Conservation (phyloP, 2,888 invertebrate genomes). For the Caradrina kadenii region DNA sequence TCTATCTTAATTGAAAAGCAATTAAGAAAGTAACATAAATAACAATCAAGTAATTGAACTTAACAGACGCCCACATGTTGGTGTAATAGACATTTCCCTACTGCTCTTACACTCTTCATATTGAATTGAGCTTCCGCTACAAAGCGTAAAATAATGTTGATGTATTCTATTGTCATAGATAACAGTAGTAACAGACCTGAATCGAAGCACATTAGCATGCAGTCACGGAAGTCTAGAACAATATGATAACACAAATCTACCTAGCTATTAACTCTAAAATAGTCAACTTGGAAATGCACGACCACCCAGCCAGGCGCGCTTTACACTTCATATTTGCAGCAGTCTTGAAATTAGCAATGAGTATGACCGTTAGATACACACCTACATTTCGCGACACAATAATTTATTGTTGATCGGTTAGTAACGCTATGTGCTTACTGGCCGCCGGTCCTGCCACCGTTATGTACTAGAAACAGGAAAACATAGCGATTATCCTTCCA, state of each 20-base stretch:
- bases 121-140: conserved; percentile 47
- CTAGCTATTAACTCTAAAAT: conserved; percentile 33
- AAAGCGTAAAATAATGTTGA: conserved; percentile 42
- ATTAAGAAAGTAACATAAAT: conserved; percentile 82
- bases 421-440: conserved; percentile 47
- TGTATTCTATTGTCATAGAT: conserved; percentile 57
- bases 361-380: conserved; percentile 62
- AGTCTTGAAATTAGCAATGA: conserved; percentile 51
- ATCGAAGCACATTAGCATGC: conserved; percentile 48
- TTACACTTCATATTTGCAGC: conserved; percentile 47
- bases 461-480: conserved; percentile 70
- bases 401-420: conserved; percentile 55
- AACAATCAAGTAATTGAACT: conserved; percentile 81
- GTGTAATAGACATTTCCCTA: conserved; percentile 56
- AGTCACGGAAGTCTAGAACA: conserved; percentile 50
- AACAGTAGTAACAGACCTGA: conserved; percentile 42
- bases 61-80: conserved; percentile 74
- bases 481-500: conserved; percentile 72
- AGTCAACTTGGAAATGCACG: conserved; percentile 35
- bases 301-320: conserved; percentile 37
- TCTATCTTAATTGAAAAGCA: conserved; percentile 79
- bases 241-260: conserved; percentile 41
- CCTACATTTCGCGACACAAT: conserved; percentile 61
- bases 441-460: conserved; percentile 56
- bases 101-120: conserved; percentile 21